These are phyloP conservation scores for Lumbricus terrestris DNA, from an alignment of 2,888 invertebrate genomes.

Conservation along the genomic window DNA sequence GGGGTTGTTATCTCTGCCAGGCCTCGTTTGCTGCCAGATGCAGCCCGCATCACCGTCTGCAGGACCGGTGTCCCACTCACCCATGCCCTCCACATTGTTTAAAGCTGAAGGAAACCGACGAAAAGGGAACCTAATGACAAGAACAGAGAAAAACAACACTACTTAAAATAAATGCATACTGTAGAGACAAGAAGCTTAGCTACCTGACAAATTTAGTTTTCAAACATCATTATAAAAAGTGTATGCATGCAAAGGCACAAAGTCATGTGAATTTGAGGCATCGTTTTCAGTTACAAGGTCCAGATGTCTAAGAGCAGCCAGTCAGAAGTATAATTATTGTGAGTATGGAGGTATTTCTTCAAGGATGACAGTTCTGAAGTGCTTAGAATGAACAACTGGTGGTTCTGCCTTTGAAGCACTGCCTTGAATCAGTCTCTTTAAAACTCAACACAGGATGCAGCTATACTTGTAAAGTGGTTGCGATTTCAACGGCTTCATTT, in stretches of 20 bases:
- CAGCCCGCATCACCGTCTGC: constrained; percentile 33
- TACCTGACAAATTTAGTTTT: no score
- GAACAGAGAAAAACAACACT: not conserved
- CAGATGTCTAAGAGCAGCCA: no score
- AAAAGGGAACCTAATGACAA: not conserved
- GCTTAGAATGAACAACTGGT: not conserved
- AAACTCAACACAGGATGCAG: not conserved
- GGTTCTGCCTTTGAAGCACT: no score
- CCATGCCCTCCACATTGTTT: constrained; percentile 36
- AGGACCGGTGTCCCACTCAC: constrained; percentile 30
- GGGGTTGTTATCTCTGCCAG: constrained; percentile 33
- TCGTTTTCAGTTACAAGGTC: no score
- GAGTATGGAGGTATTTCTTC: no score
- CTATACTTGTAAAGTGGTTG: not conserved
- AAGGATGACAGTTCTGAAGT: not conserved
- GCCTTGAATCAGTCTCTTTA: not conserved
- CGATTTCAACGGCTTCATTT: not conserved
- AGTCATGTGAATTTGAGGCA: no score
- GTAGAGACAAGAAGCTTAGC: not conserved
- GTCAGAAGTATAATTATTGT: no score
- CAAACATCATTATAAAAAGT: no score
- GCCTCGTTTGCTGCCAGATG: constrained; percentile 17
- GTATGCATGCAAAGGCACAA: no score
- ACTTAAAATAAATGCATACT: not conserved
- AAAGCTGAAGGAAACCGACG: not conserved